phyloP scores from a whole-genome alignment of 2,888 invertebrate species.

The Branchipolynoe longqiensis region DNA sequence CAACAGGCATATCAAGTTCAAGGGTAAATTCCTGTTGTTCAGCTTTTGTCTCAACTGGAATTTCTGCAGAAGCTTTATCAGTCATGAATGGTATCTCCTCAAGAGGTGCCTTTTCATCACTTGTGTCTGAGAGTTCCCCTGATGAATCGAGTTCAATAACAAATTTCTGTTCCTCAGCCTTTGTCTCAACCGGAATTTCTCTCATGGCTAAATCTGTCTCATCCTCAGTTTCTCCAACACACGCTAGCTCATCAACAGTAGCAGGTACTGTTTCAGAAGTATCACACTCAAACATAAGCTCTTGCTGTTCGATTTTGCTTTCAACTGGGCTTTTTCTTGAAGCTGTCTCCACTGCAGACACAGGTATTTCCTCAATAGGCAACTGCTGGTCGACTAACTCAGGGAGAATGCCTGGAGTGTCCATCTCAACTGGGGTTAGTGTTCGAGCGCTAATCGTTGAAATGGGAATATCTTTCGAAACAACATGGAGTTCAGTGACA shows the following conservation, averaged over 20 bases:
- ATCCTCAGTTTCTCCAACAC: neutral
- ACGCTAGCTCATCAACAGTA: neutral
- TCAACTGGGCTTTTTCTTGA: neutral
- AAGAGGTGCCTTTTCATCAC: neutral
- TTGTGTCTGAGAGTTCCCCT: neutral
- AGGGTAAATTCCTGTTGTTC: slow-evolving; percentile 16
- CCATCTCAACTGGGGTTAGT: neutral
- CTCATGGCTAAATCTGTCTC: slow-evolving; percentile 54
- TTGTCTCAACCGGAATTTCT: slow-evolving; percentile 55
- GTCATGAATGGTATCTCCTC: neutral
- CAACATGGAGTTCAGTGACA: slow-evolving; percentile 23
- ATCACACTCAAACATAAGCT: neutral
- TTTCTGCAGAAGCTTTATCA: neutral
- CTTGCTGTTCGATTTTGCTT: slow-evolving; percentile 22
- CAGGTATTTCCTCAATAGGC: slow-evolving; percentile 31
- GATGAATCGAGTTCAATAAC: neutral
- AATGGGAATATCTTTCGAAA: neutral
- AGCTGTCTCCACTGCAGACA: neutral
- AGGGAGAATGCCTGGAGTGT: too few relatives aligned
- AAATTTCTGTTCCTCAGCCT: slow-evolving; percentile 25
- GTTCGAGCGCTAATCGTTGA: neutral
- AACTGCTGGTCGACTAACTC: too few relatives aligned
- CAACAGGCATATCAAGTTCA: neutral
- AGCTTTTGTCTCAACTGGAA: neutral
- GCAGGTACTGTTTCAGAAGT: neutral